Base-by-base conservation (phyloP, 2,888 invertebrate genomes). In the Macrophya annulata region DNA sequence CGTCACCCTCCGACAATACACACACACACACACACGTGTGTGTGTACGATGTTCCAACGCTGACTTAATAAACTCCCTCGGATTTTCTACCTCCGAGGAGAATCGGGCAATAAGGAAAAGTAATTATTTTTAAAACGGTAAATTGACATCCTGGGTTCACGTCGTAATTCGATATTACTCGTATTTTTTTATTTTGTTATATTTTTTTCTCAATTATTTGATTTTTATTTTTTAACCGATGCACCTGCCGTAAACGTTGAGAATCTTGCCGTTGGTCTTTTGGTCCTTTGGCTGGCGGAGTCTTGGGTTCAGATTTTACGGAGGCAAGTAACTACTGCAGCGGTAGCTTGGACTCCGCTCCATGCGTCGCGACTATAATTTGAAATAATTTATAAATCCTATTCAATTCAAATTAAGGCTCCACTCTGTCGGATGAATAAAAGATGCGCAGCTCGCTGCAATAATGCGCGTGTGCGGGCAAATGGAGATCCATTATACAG, bases 331-430 rank as follows among this genome's bases (percentile, higher is more conserved):
- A 65, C 81, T 81, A 81, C 81, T 68, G 68, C n/a, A 43, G 62
- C 17, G 37, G 65, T 17, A 68, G 45, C 51, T 65, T 76, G 87
- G 12, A 85, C 88, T 89, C 89, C 90, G 89, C 91, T 83, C 68
- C 91, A 90, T 92, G 92, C 92, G 91, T 91, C 91, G 92, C 91
- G 90, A 92, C 93, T 91, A 93, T 93, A 93, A 93, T 93, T 93
- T 93, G 92, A 93, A 93, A 93, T 93, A 93, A 93, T 93, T 93
- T 93, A 93, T 93, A 93, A 93, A 93, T 93, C 92, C 93, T 92
- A 93, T 93, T 93, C 93, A 93, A 93, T 93, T 93, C 93, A 93
- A 93, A 93, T 93, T 93, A 93, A 92, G 93, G 93, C 93, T 93
- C 93, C 93, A 93, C 92, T 93, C 93, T 92, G 93, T 93, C 93